These are phyloP conservation scores for Empidonax traillii DNA, from an alignment of 2,113 vertebrate genomes.

Conservation along the genomic window DNA sequence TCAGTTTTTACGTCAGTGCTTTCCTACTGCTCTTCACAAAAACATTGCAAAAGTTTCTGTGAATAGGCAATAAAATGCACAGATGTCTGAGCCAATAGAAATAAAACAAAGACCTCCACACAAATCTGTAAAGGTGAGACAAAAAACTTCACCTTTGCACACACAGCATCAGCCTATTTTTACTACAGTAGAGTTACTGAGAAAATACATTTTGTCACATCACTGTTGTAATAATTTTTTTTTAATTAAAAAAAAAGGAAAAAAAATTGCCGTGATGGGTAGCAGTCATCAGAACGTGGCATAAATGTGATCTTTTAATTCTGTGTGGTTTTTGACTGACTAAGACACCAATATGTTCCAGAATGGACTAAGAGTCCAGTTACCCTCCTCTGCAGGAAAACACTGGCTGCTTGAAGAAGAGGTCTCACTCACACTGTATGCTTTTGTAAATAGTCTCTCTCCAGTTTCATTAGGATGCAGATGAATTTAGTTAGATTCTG, in stretches of 20 bases:
- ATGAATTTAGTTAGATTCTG: not conserved
- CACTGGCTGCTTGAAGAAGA: not conserved
- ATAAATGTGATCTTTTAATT: not conserved
- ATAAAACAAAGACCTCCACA: constrained; percentile 12
- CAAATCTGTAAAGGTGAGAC: constrained; percentile 9
- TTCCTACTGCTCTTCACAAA: constrained; percentile 31
- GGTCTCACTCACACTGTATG: not conserved
- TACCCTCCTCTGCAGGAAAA: not conserved
- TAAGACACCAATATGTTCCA: not conserved
- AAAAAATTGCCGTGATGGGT: not conserved
- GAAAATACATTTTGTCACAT: not conserved
- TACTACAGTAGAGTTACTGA: not conserved
- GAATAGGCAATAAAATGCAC: constrained; percentile 43
- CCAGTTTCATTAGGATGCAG: not conserved
- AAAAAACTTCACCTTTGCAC: not conserved
- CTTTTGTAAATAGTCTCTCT: not conserved
- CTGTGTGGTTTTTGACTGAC: not conserved
- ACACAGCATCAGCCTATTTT: not conserved
- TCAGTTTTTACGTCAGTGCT: constrained; percentile 34
- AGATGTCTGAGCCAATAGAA: constrained; percentile 20
- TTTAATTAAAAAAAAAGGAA: not conserved
- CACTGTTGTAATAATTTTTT: not conserved
- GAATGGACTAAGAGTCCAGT: not conserved
- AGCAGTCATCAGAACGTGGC: not conserved
- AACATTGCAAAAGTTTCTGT: constrained; percentile 28